Percentiles rank a stretch among this genome's conserved stretches.
phyloP scores from a whole-genome alignment of 2,888 invertebrate species.

The Drosophila pseudotakahashii region DNA sequence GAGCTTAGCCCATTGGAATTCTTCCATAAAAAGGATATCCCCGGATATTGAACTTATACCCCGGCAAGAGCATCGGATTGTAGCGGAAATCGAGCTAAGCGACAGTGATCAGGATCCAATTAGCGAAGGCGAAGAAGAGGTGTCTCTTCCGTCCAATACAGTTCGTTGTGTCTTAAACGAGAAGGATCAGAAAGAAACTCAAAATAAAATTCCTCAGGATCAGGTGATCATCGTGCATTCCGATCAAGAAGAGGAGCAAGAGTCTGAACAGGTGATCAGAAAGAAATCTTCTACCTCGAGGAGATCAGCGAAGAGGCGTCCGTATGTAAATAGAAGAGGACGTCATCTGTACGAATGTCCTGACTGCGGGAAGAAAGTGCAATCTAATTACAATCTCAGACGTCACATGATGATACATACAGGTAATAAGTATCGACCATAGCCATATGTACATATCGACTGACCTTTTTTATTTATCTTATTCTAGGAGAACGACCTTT shows the following conservation, averaged over 20 bases:
- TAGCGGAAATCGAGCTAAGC: constrained; percentile 78
- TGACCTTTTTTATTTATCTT: not conserved
- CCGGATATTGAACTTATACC: constrained; percentile 76
- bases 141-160: constrained; percentile 54
- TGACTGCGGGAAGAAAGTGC: constrained; percentile 83
- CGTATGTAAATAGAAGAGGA: constrained; percentile 76
- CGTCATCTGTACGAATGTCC: constrained; percentile 82
- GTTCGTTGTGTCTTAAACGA: constrained; percentile 66
- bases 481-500: constrained; percentile 82
- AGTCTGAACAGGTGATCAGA: constrained; percentile 42
- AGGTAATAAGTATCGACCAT: constrained; percentile 58
- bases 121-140: constrained; percentile 41
- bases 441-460: not conserved
- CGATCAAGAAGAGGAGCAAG: constrained; percentile 62
- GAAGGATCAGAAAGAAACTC: not conserved
- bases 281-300: constrained; percentile 51
- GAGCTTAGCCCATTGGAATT: constrained; percentile 39
- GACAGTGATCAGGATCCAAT: constrained; percentile 58
- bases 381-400: constrained; percentile 83
- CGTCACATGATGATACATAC: constrained; percentile 84
- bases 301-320: constrained; percentile 41
- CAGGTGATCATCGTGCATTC: constrained; percentile 64
- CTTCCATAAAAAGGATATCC: constrained; percentile 46
- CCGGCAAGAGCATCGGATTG: constrained; percentile 60
- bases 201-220: not conserved